Percentiles rank a stretch among this genome's conserved stretches.
Conservation (phyloP, 2,888 invertebrate genomes). For the Apamea crenata region DNA sequence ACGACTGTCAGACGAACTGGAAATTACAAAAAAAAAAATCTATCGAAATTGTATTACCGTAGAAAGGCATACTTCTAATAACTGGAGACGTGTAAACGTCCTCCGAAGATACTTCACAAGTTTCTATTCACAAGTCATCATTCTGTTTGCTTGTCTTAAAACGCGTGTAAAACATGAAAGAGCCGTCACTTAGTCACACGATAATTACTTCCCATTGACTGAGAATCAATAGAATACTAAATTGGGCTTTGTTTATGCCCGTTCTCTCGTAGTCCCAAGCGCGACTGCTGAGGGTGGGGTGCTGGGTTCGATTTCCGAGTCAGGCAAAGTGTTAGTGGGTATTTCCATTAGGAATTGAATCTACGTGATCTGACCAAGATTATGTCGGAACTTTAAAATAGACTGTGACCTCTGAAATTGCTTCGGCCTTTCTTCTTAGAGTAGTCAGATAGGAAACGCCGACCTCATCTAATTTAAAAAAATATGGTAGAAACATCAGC, state of each 20-base stretch:
- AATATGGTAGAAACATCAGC: too few relatives aligned
- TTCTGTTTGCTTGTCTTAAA: slow-evolving; percentile 20
- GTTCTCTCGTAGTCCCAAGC: background rate
- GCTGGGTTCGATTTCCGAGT: background rate
- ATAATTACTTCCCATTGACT: slow-evolving; percentile 53
- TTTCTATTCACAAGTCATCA: slow-evolving; percentile 37
- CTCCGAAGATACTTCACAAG: slow-evolving; percentile 12
- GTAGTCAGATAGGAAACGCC: too few relatives aligned
- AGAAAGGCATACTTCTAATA: background rate
- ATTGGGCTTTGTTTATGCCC: slow-evolving; percentile 43
- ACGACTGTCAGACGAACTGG: too few relatives aligned
- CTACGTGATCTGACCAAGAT: too few relatives aligned
- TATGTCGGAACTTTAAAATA: too few relatives aligned
- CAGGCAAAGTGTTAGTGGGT: too few relatives aligned
- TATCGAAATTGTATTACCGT: background rate
- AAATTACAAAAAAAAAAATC: background rate
- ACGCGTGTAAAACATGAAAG: slow-evolving; percentile 29
- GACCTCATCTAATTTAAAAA: too few relatives aligned
- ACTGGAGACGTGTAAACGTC: slow-evolving; percentile 1
- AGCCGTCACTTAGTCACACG: slow-evolving; percentile 34
- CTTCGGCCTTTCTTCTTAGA: too few relatives aligned
- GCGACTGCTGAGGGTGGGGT: background rate
- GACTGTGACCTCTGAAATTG: too few relatives aligned
- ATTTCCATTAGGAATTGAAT: too few relatives aligned
- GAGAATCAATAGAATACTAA: slow-evolving; percentile 43